Conservation (phyloP, 1,140 invertebrate genomes). For the Meloidogyne hapla region DNA sequence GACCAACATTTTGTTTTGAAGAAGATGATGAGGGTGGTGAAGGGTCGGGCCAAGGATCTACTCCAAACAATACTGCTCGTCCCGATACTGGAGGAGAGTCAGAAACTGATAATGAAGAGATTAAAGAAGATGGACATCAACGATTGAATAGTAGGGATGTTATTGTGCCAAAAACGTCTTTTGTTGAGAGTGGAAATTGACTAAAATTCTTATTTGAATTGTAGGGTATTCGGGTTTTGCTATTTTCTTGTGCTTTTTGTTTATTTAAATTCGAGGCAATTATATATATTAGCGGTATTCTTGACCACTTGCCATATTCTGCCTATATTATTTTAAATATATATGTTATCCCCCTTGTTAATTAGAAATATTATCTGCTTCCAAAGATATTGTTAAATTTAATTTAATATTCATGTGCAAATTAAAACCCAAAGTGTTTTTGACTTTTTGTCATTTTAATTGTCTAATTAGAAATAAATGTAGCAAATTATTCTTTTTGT, state of each 20-base stretch:
- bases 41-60: constrained; percentile 31
- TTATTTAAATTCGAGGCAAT: neutral
- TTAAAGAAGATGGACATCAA: constrained; percentile 17
- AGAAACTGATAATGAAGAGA: constrained; percentile 10
- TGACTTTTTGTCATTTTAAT: neutral
- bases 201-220: neutral
- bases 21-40: constrained; percentile 44
- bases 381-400: neutral
- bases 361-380: neutral
- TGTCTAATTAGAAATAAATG: neutral
- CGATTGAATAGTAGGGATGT: constrained; percentile 37
- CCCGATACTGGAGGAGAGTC: constrained; percentile 27
- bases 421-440: neutral
- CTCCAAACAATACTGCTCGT: constrained; percentile 8
- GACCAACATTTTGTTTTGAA: constrained; percentile 39
- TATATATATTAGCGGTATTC: no score
- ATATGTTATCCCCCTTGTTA: no score
- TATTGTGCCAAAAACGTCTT: constrained; percentile 30
- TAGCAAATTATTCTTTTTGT: neutral
- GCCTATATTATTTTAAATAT: neutral
- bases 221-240: neutral
- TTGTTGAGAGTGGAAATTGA: constrained; percentile 19
- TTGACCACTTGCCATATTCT: neutral
- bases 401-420: neutral
- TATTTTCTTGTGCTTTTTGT: neutral